A percentile compares a stretch with the other conserved stretches of the same genome.
These are phyloP conservation scores for Steinernema carpocapsae DNA, from an alignment of 2,888 invertebrate genomes.

Conservation along the genomic window DNA sequence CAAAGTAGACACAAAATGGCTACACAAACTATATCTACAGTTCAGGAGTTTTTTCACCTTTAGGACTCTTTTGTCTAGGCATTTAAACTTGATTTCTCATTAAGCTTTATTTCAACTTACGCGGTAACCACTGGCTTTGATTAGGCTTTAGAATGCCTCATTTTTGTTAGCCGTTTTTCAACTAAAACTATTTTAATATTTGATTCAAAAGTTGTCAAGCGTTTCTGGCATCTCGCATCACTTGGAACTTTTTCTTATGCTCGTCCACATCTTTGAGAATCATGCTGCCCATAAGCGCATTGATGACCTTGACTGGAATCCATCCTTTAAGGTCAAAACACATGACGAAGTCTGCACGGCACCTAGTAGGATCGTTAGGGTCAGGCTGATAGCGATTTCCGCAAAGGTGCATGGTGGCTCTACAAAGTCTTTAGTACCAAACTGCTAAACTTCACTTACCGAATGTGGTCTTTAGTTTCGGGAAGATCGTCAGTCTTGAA, in stretches of 20 bases:
- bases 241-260: conserved; percentile 23
- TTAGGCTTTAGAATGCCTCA: too few relatives aligned
- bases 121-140: too few relatives aligned
- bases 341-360: conserved; percentile 40
- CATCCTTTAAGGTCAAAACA: conserved; percentile 40
- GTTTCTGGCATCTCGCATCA: background rate
- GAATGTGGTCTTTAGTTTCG: conserved; percentile 47
- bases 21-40: too few relatives aligned
- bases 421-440: background rate
- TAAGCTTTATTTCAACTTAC: too few relatives aligned
- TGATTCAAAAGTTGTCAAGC: too few relatives aligned
- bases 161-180: too few relatives aligned
- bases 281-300: conserved; percentile 41
- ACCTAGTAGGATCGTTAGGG: conserved; percentile 32
- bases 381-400: conserved; percentile 36
- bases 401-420: conserved; percentile 37
- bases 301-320: conserved; percentile 42
- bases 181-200: too few relatives aligned
- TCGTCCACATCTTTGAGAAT: conserved; percentile 39
- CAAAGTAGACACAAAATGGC: too few relatives aligned
- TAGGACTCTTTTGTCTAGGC: too few relatives aligned
- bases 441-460: conserved; percentile 20
- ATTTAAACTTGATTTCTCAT: too few relatives aligned
- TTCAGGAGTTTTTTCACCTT: too few relatives aligned
- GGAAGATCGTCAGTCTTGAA: conserved; percentile 49